Base-by-base conservation (phyloP, 2,113 vertebrate genomes). In the Lepidothrix coronata region DNA sequence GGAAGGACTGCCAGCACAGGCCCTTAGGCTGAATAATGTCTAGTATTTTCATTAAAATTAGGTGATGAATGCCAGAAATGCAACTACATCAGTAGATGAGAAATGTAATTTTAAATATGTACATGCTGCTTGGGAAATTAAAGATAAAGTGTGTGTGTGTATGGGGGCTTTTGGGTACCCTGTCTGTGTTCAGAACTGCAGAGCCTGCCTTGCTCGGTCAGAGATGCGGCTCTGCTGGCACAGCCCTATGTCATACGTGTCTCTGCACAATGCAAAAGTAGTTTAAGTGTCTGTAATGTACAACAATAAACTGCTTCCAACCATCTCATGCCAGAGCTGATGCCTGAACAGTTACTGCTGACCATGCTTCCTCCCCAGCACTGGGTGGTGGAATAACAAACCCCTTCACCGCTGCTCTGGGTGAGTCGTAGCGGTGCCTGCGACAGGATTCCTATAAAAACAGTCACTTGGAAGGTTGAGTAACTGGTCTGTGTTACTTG, bases 401-500 rank as follows among this genome's bases (percentile, higher is more conserved):
- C 11, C 23, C 59, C 1, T 0, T 8, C 4, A 0, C 37, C 12
- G 39, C 66, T 16, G 52, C 72, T 12, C 0, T 0, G 11, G 24
- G 8, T 5, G 19, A 4, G 20, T 0, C 9, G 14, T 10, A 30
- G 15, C 19, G 6, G 12, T 5, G 41, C 52, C 65, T 30, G 72
- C 1, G 5, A 35, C 25, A 28, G 19, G 35, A 8, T 9, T 55
- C 15, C 0, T 28, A 17, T 5, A 6, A 22, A 54, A 87, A 31
- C 37, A 22, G 4, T 6, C 55, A 62, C 58, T 4, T 17, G 15
- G 44, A 44, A 66, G 51, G 63, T 68, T 52, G 46, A 58, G 59
- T 12, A n/a, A 58, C 31, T 48, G 63, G 5, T 81, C 70, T 55
- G 62, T 54, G 41, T 68, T 79, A 49, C 57, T 48, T 46, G 71